These are phyloP conservation scores for Magallana nippona DNA, from an alignment of 2,888 invertebrate species.

Conservation along the genomic window DNA sequence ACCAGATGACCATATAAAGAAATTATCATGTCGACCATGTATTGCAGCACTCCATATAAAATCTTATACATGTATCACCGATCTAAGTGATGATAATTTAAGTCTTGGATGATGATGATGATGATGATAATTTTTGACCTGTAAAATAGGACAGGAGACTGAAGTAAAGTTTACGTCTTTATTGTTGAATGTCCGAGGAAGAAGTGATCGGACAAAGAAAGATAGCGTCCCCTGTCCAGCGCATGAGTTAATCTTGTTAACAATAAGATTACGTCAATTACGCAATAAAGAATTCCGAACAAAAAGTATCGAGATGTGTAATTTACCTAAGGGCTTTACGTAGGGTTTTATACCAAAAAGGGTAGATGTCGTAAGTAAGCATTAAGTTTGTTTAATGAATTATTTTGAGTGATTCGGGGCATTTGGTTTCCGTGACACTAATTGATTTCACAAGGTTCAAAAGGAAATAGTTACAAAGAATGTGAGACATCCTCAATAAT, in stretches of 20 bases:
- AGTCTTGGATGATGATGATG: too few species aligned
- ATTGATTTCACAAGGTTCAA: neutral
- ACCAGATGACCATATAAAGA: too few species aligned
- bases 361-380: neutral
- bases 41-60: too few species aligned
- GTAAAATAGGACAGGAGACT: constrained; percentile 12
- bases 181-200: neutral
- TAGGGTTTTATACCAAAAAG: neutral
- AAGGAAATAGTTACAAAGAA: neutral
- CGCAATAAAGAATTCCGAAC: neutral
- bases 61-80: too few species aligned
- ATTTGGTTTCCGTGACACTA: constrained; percentile 6
- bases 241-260: constrained; percentile 5
- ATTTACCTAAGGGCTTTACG: neutral
- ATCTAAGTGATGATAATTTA: too few species aligned
- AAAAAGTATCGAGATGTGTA: neutral
- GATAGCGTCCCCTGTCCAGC: neutral
- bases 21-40: too few species aligned
- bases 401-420: neutral
- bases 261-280: neutral
- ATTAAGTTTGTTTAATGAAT: neutral
- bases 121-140: too few species aligned
- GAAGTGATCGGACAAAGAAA: neutral
- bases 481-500: neutral
- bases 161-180: neutral